Base-by-base conservation (phyloP, 2,888 invertebrate species). In the Cheilosia vulpina region DNA sequence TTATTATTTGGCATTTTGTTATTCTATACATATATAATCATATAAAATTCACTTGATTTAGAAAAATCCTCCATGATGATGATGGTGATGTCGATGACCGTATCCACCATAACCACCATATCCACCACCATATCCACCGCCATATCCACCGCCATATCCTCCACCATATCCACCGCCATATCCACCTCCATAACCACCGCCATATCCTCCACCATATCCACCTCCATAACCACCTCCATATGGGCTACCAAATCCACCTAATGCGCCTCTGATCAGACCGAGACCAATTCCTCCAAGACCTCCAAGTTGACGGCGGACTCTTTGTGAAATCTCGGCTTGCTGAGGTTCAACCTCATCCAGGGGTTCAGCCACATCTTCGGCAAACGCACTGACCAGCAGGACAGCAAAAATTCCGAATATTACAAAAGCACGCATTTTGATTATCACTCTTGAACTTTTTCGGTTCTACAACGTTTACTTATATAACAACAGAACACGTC, bases 351-450 rank as follows among this genome's bases (percentile, higher is more conserved):
- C 31, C 19, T n/a, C 60, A 3, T 60, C 53, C 9, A 31, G 27
- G 6, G 13, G 1, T 13, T 9, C 13, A 13, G 47, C 4, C 31
- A 1, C 1, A 15, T 60, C 68, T n/a, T 68, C 50, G 11, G 68
- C 77, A 21, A 45, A 75, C 6, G 62, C 19, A 60, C 58, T 53
- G 2, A 52, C 58, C 9, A 68, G 34, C 69, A 82, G 21, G 13
- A 63, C 50, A 2, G 27, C 60, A n/a, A 77, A 2, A 9, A 82
- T 13, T 13, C 43, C 65, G 4, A 60, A 71, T n/a, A 76, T 38
- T 2, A 31, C 41, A 34, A 55, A 63, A 9, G n/a, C 5, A 60
- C 71, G 77, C 82, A 82, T 82, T 65, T 73, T 55, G 24, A 5
- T 13, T 38, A 38, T 11, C 3, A 38, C 38, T 38, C 11, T 38